Conservation (phyloP, 2,888 invertebrate species). For the Amphipoea lucens region DNA sequence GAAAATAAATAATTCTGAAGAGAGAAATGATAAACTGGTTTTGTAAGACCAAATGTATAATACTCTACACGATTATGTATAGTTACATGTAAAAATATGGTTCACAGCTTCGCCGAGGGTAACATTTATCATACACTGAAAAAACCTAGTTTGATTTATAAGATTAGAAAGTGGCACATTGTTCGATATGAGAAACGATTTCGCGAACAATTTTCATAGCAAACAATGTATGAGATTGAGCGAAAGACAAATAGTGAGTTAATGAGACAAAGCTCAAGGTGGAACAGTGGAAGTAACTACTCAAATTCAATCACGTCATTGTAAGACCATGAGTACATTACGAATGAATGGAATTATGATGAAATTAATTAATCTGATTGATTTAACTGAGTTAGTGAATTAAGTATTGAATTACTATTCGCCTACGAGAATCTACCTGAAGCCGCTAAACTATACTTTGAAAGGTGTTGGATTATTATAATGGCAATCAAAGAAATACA, state of each 20-base stretch:
- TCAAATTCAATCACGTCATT: slow-evolving; percentile 5
- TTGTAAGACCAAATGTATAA: slow-evolving; percentile 5
- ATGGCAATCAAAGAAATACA: not conserved
- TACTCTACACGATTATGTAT: slow-evolving; percentile 6
- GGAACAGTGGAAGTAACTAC: not conserved
- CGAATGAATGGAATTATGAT: not conserved
- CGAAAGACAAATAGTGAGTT: slow-evolving; percentile 16
- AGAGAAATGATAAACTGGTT: slow-evolving; percentile 48
- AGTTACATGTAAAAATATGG: slow-evolving; percentile 26
- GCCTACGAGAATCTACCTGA: not conserved
- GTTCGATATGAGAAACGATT: slow-evolving; percentile 52
- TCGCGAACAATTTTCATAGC: slow-evolving; percentile 23
- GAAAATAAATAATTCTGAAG: slow-evolving; percentile 57
- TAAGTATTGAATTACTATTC: slow-evolving; percentile 2
- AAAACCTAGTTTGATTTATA: slow-evolving; percentile 54
- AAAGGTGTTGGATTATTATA: not conserved
- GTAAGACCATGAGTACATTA: not conserved
- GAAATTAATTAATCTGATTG: not conserved
- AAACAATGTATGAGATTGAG: slow-evolving; percentile 35
- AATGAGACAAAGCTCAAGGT: slow-evolving; percentile 24
- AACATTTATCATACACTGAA: slow-evolving; percentile 43
- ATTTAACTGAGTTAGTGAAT: not conserved
- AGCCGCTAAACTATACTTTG: not conserved
- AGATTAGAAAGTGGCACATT: slow-evolving; percentile 57
- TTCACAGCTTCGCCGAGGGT: slow-evolving; percentile 21